Evolutionary conservation across 2,888 invertebrate genomes (phyloP).

Genomic region (Julus scanicus): DNA sequence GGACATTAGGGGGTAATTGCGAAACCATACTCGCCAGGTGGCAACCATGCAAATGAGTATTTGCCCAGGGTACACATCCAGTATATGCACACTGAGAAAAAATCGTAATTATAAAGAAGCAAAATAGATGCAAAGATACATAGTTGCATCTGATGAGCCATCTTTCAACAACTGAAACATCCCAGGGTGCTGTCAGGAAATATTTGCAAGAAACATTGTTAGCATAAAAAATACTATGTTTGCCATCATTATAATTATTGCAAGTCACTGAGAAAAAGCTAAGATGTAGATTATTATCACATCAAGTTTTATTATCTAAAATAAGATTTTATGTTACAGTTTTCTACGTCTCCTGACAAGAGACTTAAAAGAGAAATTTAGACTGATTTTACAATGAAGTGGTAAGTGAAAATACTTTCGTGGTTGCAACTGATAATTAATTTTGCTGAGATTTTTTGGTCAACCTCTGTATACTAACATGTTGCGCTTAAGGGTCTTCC

Average conservation of each 20-base stretch:
- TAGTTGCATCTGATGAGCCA: not conserved
- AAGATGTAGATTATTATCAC: not conserved
- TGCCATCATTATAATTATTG: not conserved
- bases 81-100: not conserved
- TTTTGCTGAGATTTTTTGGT: too few relatives aligned
- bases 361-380: not conserved
- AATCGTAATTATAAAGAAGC: not conserved
- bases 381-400: not conserved
- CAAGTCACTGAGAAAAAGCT: not conserved
- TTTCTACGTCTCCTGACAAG: not conserved
- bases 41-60: not conserved
- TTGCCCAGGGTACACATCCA: not conserved
- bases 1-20: slow-evolving; percentile 24
- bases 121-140: not conserved
- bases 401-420: not conserved
- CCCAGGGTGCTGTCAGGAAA: not conserved
- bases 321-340: not conserved
- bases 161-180: not conserved
- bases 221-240: not conserved
- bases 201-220: not conserved
- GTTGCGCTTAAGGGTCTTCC: too few relatives aligned
- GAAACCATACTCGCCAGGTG: slow-evolving; percentile 20
- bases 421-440: too few relatives aligned
- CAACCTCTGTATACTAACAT: too few relatives aligned
- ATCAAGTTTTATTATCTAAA: not conserved